Conservation (phyloP, 2,888 invertebrate genomes). For the Strigamia maritima region DNA sequence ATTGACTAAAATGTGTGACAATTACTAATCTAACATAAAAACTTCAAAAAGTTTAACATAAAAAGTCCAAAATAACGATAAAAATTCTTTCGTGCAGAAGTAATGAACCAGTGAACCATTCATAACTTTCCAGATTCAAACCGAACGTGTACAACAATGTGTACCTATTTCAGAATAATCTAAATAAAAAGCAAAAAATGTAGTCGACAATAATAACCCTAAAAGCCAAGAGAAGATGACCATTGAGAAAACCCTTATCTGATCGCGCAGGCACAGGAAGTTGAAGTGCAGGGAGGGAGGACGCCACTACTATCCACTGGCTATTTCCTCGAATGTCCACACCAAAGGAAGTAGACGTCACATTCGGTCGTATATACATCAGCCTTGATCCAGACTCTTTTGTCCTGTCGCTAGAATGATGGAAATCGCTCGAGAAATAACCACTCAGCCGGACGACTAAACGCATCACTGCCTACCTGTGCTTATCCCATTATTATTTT, state of each 20-base stretch:
- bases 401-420: conserved; percentile 18
- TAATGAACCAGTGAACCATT: too few species aligned
- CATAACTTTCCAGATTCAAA: too few species aligned
- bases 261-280: conserved; percentile 8
- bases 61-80: too few species aligned
- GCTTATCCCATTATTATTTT: not conserved
- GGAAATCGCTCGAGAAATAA: conserved; percentile 25
- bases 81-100: too few species aligned
- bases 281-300: not conserved
- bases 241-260: not conserved
- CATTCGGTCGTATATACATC: conserved; percentile 20
- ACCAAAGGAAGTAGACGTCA: conserved; percentile 27
- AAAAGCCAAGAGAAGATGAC: not conserved
- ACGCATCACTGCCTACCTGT: conserved; percentile 7
- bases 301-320: not conserved
- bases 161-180: not conserved
- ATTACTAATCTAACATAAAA: too few species aligned
- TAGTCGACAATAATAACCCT: not conserved
- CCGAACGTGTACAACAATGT: too few species aligned
- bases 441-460: conserved; percentile 26
- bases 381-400: conserved; percentile 11
- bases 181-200: not conserved
- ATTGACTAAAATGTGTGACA: too few species aligned
- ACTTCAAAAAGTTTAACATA: too few species aligned
- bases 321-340: conserved; percentile 15